Percentiles rank a stretch among this genome's conserved stretches.
Evolutionary conservation across 1,140 invertebrate genomes (phyloP).

Genomic region (Aphelenchoides fujianensis): DNA sequence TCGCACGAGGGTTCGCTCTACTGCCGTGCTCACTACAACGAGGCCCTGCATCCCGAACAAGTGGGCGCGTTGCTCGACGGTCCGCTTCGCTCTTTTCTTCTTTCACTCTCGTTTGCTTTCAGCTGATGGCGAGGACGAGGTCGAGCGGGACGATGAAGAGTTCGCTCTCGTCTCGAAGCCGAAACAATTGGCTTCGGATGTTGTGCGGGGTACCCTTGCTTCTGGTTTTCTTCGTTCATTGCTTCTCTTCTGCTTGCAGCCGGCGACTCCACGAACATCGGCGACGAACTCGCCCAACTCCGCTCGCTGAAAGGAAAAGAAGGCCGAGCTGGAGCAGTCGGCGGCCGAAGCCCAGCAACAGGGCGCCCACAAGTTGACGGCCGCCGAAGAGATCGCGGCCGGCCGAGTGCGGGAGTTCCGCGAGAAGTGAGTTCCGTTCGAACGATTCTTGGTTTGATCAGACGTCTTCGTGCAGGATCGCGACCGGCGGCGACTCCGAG

Average conservation of each 20-base stretch:
- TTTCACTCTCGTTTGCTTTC: slow-evolving; percentile 19
- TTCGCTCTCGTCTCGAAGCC: slow-evolving; percentile 58
- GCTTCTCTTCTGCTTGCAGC: slow-evolving; percentile 37
- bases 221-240: slow-evolving; percentile 20
- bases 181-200: slow-evolving; percentile 53
- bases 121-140: slow-evolving; percentile 28
- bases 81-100: slow-evolving; percentile 21
- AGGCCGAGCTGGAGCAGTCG: slow-evolving; percentile 56
- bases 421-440: slow-evolving; percentile 33
- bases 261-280: slow-evolving; percentile 42
- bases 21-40: slow-evolving; percentile 52
- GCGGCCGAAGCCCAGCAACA: slow-evolving; percentile 43
- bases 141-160: slow-evolving; percentile 48
- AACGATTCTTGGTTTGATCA: too few relatives aligned
- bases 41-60: slow-evolving; percentile 55
- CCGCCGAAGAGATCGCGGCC: slow-evolving; percentile 39
- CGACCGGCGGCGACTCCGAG: slow-evolving; percentile 36
- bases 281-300: slow-evolving; percentile 52
- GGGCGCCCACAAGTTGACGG: slow-evolving; percentile 23
- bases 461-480: slow-evolving; percentile 33
- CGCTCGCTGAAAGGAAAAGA: slow-evolving; percentile 50
- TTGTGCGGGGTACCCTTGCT: slow-evolving; percentile 47
- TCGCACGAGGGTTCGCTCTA: slow-evolving; percentile 52
- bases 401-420: slow-evolving; percentile 46
- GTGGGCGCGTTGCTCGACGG: slow-evolving; percentile 27